Percentiles rank a stretch among this genome's conserved stretches.
Conservation (phyloP, 2,888 invertebrate species). For the Sarcophaga subvicina region DNA sequence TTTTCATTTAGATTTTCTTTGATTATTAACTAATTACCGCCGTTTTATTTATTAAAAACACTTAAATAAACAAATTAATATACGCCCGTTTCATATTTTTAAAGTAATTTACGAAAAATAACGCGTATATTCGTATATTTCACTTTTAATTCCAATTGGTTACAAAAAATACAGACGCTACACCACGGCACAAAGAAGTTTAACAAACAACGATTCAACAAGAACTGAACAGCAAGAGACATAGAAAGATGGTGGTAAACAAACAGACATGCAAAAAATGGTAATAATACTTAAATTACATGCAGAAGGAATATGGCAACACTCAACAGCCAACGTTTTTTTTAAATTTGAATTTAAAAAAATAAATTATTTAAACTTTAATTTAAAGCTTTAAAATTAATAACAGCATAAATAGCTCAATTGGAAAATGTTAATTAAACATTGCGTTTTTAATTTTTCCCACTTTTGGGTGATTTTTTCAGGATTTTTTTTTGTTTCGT, state of each 20-base stretch:
- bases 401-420: too few relatives aligned
- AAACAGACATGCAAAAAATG: not conserved
- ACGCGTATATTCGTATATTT: constrained; percentile 19
- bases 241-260: not conserved
- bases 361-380: too few relatives aligned
- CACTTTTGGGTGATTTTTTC: too few relatives aligned
- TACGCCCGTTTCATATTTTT: not conserved
- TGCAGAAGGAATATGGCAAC: not conserved
- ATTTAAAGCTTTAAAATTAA: too few relatives aligned
- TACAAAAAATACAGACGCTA: not conserved
- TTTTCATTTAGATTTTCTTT: constrained; percentile 21
- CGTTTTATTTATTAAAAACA: constrained; percentile 5
- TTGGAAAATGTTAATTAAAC: too few relatives aligned
- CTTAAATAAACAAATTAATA: not conserved
- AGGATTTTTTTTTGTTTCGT: too few relatives aligned
- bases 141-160: too few relatives aligned
- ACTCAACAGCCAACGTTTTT: not conserved
- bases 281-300: not conserved
- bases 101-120: constrained; percentile 17
- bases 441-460: too few relatives aligned
- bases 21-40: constrained; percentile 28
- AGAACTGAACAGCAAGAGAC: constrained; percentile 21
- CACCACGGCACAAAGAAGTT: constrained; percentile 12
- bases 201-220: constrained; percentile 12
- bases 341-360: not conserved